Percentiles rank a stretch among this genome's conserved stretches.
Evolutionary conservation across 2,113 vertebrate species (phyloP).

Genomic region (Spea bombifrons): DNA sequence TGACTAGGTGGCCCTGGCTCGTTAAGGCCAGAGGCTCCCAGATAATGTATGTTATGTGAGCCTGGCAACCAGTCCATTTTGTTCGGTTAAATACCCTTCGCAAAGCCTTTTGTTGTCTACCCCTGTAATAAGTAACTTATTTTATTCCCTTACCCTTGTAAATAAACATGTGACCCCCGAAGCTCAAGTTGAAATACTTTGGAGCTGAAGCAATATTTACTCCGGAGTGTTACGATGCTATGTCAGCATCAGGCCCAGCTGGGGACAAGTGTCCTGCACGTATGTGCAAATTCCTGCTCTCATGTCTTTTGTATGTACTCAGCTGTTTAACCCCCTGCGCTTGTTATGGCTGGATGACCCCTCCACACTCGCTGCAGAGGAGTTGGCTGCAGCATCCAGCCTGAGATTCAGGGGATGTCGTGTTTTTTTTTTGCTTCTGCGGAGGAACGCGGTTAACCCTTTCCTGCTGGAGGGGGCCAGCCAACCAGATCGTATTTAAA

Average conservation of each 20-base stretch:
- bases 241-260: conserved; percentile 21
- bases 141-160: not conserved
- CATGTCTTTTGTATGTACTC: conserved; percentile 30
- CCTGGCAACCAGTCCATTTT: too few relatives aligned
- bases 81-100: too few relatives aligned
- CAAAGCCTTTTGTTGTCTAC: too few relatives aligned
- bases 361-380: not conserved
- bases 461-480: not conserved
- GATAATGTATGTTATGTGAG: too few relatives aligned
- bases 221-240: conserved; percentile 2
- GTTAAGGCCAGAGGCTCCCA: too few relatives aligned
- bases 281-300: conserved; percentile 16
- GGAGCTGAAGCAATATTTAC: conserved; percentile 27
- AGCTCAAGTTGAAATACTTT: conserved; percentile 27
- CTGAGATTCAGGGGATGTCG: not conserved
- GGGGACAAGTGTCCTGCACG: conserved; percentile 24
- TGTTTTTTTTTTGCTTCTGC: too few relatives aligned
- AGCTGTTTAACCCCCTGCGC: conserved; percentile 34
- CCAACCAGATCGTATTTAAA: too few relatives aligned
- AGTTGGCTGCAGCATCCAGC: not conserved
- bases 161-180: not conserved
- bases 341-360: conserved; percentile 38
- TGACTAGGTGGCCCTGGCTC: too few relatives aligned
- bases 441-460: not conserved
- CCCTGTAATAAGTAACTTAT: too few relatives aligned